A percentile compares a stretch with the other conserved stretches of the same genome.
These are phyloP conservation scores for Fulmarus glacialis DNA, from an alignment of 2,113 vertebrate genomes.

Conservation along the genomic window DNA sequence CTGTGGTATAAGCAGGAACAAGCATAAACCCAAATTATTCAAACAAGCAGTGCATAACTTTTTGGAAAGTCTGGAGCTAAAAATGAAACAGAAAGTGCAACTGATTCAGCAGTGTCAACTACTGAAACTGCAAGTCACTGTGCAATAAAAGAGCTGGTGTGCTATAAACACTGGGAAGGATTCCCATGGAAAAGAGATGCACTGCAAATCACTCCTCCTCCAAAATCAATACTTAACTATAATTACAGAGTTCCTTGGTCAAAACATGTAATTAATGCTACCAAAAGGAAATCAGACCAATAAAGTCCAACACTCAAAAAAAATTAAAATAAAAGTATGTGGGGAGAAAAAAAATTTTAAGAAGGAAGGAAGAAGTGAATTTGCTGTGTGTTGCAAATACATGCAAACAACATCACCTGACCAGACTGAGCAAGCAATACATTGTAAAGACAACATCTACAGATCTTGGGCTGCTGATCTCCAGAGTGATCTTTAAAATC, in stretches of 20 bases:
- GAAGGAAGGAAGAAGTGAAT: neutral
- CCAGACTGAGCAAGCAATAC: neutral
- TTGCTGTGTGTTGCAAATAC: neutral
- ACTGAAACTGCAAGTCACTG: neutral
- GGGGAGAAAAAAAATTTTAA: neutral
- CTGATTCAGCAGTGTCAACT: neutral
- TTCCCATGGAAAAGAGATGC: neutral
- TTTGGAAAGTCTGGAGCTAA: neutral
- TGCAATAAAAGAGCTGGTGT: neutral
- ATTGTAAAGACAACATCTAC: neutral
- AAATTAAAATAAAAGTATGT: neutral
- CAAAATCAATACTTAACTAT: neutral
- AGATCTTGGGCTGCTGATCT: neutral
- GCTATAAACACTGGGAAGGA: neutral
- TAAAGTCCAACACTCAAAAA: neutral
- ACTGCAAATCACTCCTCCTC: neutral
- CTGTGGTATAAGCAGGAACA: neutral
- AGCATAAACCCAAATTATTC: neutral
- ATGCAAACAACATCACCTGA: neutral
- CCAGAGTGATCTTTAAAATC: neutral
- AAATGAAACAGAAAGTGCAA: slow-evolving; percentile 16
- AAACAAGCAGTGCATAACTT: neutral
- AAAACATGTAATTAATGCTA: neutral
- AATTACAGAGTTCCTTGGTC: neutral
- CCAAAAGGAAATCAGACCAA: neutral